Evolutionary conservation across 2,113 vertebrate species (phyloP).

Genomic region (Callorhinus ursinus): DNA sequence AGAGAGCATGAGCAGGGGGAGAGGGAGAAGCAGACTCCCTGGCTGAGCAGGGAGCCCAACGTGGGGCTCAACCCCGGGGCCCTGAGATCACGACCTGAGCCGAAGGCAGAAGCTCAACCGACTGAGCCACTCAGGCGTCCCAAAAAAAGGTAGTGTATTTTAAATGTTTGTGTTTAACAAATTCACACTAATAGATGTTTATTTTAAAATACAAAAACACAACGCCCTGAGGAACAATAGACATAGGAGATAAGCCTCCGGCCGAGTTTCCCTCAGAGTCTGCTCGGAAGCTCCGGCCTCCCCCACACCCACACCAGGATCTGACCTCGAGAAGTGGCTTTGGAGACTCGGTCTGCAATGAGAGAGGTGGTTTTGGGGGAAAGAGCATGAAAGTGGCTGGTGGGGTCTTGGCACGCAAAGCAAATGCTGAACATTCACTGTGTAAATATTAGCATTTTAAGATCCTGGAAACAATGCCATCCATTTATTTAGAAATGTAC

Average conservation of each 20-base stretch:
- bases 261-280: neutral
- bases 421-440: neutral
- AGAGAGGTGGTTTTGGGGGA: neutral
- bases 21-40: no score
- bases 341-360: neutral
- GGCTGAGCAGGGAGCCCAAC: no score
- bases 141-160: neutral
- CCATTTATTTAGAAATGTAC: neutral
- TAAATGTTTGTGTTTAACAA: neutral
- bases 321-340: neutral
- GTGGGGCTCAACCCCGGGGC: no score
- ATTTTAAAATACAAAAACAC: neutral
- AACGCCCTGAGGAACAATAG: neutral
- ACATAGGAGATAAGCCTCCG: neutral
- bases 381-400: no score
- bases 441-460: neutral
- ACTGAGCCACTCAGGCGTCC: no score
- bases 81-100: no score
- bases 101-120: no score
- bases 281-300: neutral
- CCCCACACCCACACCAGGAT: neutral
- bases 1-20: no score
- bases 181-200: neutral
- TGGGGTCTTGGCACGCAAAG: neutral
- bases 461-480: neutral